A percentile compares a stretch with the other conserved stretches of the same genome.
These are phyloP conservation scores for Cyprinus carpio DNA, from an alignment of 2,113 vertebrate genomes.

Conservation along the genomic window DNA sequence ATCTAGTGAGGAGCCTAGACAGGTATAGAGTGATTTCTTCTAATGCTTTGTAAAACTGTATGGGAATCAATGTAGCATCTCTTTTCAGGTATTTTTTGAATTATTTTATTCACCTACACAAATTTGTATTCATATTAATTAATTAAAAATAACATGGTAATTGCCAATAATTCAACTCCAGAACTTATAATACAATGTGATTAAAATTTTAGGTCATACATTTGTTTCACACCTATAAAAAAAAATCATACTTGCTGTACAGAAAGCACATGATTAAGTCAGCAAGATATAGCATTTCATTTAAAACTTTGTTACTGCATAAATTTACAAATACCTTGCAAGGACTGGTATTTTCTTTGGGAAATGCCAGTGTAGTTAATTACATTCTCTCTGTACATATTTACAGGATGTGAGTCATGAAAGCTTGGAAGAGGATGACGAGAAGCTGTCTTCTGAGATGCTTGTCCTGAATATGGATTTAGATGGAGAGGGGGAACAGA, in stretches of 20 bases:
- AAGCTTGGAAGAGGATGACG: constrained; percentile 30
- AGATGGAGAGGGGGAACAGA: constrained; percentile 45
- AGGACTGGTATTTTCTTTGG: not conserved
- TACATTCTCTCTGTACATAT: not conserved
- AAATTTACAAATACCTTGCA: not conserved
- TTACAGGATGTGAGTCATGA: constrained; percentile 25
- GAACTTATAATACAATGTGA: no score
- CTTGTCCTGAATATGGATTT: constrained; percentile 51
- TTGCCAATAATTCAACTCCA: no score
- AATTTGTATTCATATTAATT: no score
- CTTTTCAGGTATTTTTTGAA: not conserved
- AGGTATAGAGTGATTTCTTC: constrained; percentile 57
- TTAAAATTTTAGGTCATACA: no score
- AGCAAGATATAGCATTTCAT: no score
- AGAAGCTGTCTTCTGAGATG: constrained; percentile 35
- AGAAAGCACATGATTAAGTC: no score
- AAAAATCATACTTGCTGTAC: no score
- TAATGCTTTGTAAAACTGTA: not conserved
- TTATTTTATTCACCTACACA: no score
- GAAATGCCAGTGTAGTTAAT: not conserved
- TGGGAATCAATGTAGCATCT: not conserved
- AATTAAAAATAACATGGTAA: no score
- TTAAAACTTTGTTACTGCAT: no score
- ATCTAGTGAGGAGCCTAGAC: constrained; percentile 48
- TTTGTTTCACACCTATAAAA: no score